Evolutionary conservation across 2,888 invertebrate genomes (phyloP).

Genomic region (Apamea crenata): DNA sequence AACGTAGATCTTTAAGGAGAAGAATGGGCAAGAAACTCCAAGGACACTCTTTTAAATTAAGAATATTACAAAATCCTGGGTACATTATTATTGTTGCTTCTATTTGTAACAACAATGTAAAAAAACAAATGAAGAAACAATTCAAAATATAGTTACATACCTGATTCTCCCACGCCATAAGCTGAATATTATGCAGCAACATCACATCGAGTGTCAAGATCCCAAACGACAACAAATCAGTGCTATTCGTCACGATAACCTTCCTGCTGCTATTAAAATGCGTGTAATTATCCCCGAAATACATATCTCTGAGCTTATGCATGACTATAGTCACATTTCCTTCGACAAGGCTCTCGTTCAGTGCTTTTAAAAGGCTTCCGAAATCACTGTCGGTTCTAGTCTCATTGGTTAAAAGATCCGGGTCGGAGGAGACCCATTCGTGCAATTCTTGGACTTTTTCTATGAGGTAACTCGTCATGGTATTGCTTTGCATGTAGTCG

Average conservation of each 20-base stretch:
- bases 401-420: slow-evolving; percentile 76
- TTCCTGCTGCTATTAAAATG: slow-evolving; percentile 75
- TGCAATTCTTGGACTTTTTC: slow-evolving; percentile 89
- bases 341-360: slow-evolving; percentile 88
- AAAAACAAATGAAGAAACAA: too few species aligned
- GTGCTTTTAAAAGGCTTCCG: slow-evolving; percentile 82
- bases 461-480: slow-evolving; percentile 87
- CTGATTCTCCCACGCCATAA: slow-evolving; percentile 90
- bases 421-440: slow-evolving; percentile 87
- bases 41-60: too few species aligned
- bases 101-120: too few species aligned
- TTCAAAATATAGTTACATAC: slow-evolving; percentile 50
- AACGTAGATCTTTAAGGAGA: too few species aligned
- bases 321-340: slow-evolving; percentile 88
- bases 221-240: slow-evolving; percentile 89
- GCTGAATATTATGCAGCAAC: slow-evolving; percentile 89
- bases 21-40: too few species aligned
- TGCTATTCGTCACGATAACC: slow-evolving; percentile 83
- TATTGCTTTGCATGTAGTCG: slow-evolving; percentile 87
- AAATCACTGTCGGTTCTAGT: slow-evolving; percentile 76
- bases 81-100: too few species aligned
- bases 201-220: slow-evolving; percentile 90
- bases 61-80: too few species aligned
- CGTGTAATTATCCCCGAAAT: slow-evolving; percentile 85
- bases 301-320: slow-evolving; percentile 88